phyloP scores from a whole-genome alignment of 2,113 vertebrate genomes.

The Trochalopteron elliotii region DNA sequence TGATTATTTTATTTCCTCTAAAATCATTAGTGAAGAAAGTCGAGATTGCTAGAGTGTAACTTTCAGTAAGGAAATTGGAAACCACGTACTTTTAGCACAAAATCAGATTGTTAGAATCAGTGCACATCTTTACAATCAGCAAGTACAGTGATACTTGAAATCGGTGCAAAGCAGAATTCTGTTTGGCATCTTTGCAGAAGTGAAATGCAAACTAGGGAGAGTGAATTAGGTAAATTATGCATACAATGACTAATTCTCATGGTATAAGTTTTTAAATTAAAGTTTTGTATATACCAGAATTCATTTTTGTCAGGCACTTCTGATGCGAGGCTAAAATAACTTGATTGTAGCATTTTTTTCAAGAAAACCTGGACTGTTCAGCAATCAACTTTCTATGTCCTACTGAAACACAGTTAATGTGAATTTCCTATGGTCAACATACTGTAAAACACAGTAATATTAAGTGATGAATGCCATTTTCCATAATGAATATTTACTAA shows the following conservation, averaged over 20 bases:
- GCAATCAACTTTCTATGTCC: not conserved
- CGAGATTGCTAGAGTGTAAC: not conserved
- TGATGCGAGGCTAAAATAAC: not conserved
- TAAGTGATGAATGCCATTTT: not conserved
- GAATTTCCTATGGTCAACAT: not conserved
- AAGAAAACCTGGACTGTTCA: not conserved
- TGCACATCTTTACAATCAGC: not conserved
- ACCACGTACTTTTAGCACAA: rapidly evolving
- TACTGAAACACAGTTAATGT: not conserved
- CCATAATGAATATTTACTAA: not conserved
- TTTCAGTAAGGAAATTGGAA: not conserved
- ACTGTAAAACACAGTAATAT: not conserved
- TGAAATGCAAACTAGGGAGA: not conserved
- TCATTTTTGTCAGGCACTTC: not conserved
- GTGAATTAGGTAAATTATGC: not conserved
- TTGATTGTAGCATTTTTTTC: not conserved
- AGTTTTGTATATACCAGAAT: not conserved
- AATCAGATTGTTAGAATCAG: not conserved
- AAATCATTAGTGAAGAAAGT: not conserved
- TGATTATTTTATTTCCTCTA: not conserved
- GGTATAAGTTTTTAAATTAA: not conserved
- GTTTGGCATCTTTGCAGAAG: not conserved
- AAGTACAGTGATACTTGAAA: not conserved
- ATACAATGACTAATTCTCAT: not conserved
- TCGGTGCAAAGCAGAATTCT: not conserved